Base-by-base conservation (phyloP, 2,113 vertebrate genomes). In the Danionella cerebrum region DNA sequence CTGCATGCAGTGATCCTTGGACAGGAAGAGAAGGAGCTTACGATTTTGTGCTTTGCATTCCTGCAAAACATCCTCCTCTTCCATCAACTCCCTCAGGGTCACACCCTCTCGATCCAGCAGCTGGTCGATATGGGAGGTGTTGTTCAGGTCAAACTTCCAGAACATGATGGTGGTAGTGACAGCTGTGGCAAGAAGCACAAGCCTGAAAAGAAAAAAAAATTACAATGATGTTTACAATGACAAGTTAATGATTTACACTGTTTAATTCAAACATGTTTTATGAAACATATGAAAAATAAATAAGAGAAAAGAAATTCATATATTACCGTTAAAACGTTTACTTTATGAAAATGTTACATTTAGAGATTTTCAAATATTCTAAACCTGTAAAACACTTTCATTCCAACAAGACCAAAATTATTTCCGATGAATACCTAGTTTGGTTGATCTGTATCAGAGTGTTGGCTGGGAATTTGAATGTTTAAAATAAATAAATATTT, bases 71-170 rank as follows among this genome's bases (percentile, higher is more conserved):
- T 97, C 96, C 54, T 98, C 96, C 80, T 97, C 95, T 3, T 98
- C 96, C 95, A 98, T 94, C 72, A 98, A 73, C 84, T 97, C 94
- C 1, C 83, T 86, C 73, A 98, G 85, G 0, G 89, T 96, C 84
- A 98, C 95, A 63, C 91, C 94, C 77, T 96, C 95, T 68, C 90
- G 91, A 67, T 97, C 94, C 83, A 98, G 89, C 82, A 98, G 91
- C 86, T 96, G 95, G 84, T 98, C 96, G 4, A 98, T 90, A 12
- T 96, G 93, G 7, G 96, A 98, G 39, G 93, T 93, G 35, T 91
- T 91, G 80, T 96, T 96, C 84, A 98, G 64, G 83, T 98, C 96
- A 33, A 98, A 98, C 90, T 97, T 98, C 96, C 96, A 98, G 89
- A 98, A 98, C 96, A 98, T 98, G 60, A 64, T 64, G 85, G 74